phyloP scores from a whole-genome alignment of 2,888 invertebrate species.

The Agriotes lineatus region DNA sequence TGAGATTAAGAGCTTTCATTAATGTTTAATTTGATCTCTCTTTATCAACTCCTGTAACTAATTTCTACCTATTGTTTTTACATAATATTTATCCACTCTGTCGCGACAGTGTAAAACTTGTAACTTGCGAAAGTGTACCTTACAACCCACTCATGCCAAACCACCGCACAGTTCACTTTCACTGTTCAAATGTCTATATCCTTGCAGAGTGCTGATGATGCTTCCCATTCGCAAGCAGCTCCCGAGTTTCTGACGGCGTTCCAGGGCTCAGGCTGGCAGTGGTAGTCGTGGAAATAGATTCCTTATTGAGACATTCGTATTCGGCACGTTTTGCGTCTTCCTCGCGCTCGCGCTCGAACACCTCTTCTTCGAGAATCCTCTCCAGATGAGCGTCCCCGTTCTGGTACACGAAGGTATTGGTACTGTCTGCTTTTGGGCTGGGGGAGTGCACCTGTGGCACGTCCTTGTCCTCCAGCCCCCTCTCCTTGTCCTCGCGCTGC shows the following conservation, averaged over 20 bases:
- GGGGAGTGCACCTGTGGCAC: conserved; percentile 61
- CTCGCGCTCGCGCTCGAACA: conserved; percentile 68
- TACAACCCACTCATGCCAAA: no score
- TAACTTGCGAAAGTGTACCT: conserved; percentile 1
- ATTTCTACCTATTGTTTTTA: neutral
- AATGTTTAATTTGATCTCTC: neutral
- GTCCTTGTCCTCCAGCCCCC: conserved; percentile 62
- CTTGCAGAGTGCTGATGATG: conserved; percentile 58
- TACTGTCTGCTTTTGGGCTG: conserved; percentile 62
- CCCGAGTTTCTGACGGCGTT: conserved; percentile 77
- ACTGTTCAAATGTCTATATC: conserved; percentile 12
- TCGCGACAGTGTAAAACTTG: neutral
- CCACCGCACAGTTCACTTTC: neutral
- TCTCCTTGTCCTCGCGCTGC: conserved; percentile 68
- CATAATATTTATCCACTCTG: neutral
- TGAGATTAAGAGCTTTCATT: no score
- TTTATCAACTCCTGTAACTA: neutral
- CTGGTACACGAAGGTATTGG: conserved; percentile 65
- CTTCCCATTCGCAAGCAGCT: conserved; percentile 72
- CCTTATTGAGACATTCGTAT: conserved; percentile 69
- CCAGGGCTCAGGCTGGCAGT: conserved; percentile 75
- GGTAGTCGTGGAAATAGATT: conserved; percentile 70
- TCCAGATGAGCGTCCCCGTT: conserved; percentile 77
- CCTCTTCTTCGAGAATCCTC: conserved; percentile 79
- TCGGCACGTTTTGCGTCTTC: conserved; percentile 55